Conservation (phyloP, 1,140 invertebrate genomes). For the Venustaconcha ellipsiformis region DNA sequence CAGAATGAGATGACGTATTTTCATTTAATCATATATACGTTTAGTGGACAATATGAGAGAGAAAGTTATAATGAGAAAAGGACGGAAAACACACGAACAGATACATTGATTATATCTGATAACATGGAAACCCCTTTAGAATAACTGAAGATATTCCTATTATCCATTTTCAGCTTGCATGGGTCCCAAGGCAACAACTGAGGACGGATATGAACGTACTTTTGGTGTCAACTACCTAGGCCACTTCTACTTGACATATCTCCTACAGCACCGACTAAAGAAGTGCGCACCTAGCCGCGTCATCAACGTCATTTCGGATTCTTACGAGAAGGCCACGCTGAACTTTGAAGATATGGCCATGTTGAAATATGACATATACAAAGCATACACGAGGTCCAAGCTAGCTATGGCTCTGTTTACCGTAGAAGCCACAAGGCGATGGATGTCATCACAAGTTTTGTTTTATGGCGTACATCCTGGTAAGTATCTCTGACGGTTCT, state of each 20-base stretch:
- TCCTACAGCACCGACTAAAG: conserved; percentile 53
- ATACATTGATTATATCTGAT: too few species aligned
- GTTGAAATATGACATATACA: conserved; percentile 46
- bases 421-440: conserved; percentile 50
- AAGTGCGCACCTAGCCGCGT: conserved; percentile 53
- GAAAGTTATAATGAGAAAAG: too few species aligned
- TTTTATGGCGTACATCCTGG: conserved; percentile 60
- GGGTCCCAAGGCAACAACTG: conserved; percentile 60
- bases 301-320: conserved; percentile 57
- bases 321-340: conserved; percentile 46
- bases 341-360: conserved; percentile 57
- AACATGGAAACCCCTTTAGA: too few species aligned
- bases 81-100: too few species aligned
- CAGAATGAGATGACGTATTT: too few species aligned
- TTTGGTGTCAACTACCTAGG: conserved; percentile 70
- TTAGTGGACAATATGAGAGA: too few species aligned
- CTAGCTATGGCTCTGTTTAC: conserved; percentile 50
- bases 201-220: conserved; percentile 86
- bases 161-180: conserved; percentile 52
- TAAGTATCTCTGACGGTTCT: conserved; percentile 9
- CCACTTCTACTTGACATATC: conserved; percentile 61
- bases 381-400: conserved; percentile 58
- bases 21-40: too few species aligned
- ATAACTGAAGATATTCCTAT: too few species aligned
- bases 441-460: conserved; percentile 44